Percentiles rank a stretch among this genome's conserved stretches.
These are phyloP conservation scores for Drosophila helvetica DNA, from an alignment of 2,888 invertebrate genomes.

Conservation along the genomic window DNA sequence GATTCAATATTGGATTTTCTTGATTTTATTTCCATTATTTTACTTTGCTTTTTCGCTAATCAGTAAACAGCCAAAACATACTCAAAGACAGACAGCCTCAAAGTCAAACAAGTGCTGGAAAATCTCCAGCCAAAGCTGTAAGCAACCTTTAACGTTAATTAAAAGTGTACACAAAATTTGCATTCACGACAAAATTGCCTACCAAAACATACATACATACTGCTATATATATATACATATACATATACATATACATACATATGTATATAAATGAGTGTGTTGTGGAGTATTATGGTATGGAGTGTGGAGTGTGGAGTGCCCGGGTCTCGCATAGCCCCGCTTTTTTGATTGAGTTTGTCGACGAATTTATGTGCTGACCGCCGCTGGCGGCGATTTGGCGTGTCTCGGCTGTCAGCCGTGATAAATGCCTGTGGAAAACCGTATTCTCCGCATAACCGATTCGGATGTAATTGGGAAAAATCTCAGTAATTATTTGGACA, in stretches of 20 bases:
- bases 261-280: no score
- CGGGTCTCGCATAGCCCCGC: conserved; percentile 3
- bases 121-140: conserved; percentile 33
- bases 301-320: conserved; percentile 25
- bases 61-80: conserved; percentile 35
- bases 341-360: conserved; percentile 62
- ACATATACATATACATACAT: no score
- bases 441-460: conserved; percentile 61
- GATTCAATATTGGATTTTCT: conserved; percentile 64
- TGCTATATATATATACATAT: no score
- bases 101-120: conserved; percentile 49
- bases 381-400: conserved; percentile 49
- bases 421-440: conserved; percentile 56
- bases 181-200: conserved; percentile 74
- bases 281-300: conserved; percentile 2
- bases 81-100: conserved; percentile 17
- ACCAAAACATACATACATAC: conserved; percentile 41
- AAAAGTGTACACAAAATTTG: conserved; percentile 72
- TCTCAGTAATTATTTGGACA: conserved; percentile 29
- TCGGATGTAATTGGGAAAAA: conserved; percentile 48
- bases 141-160: conserved; percentile 67
- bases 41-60: conserved; percentile 36
- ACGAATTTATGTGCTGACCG: conserved; percentile 56
- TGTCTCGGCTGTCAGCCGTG: conserved; percentile 69
- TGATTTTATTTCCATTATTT: conserved; percentile 39